Evolutionary conservation across 1,140 invertebrate species (phyloP).

Genomic region (Ericerus pela): DNA sequence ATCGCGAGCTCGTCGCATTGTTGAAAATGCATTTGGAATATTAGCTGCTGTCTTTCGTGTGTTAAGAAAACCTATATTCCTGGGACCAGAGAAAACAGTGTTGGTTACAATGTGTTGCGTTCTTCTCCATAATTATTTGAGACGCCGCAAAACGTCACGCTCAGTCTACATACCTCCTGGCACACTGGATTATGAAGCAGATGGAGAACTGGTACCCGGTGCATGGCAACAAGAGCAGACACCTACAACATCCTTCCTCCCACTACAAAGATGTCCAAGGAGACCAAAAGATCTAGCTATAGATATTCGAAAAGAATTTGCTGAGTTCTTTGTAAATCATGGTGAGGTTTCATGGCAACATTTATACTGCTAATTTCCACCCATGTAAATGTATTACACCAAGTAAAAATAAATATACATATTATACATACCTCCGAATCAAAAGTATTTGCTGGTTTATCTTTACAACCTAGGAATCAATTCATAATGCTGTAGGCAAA

Average conservation of each 20-base stretch:
- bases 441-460: background rate
- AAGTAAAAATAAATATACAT: too few species aligned
- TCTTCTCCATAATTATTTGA: slow-evolving; percentile 3
- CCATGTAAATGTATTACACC: too few species aligned
- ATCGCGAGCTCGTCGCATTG: slow-evolving; percentile 23
- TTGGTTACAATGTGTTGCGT: background rate
- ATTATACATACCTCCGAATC: background rate
- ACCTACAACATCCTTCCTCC: background rate
- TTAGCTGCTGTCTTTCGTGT: slow-evolving; percentile 32
- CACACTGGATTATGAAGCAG: slow-evolving; percentile 1
- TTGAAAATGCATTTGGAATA: slow-evolving; percentile 34
- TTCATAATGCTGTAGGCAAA: background rate
- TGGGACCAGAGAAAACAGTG: background rate
- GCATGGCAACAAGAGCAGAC: background rate
- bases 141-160: background rate
- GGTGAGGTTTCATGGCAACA: background rate
- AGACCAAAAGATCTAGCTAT: background rate
- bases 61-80: slow-evolving; percentile 27
- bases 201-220: background rate
- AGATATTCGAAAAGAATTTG: background rate
- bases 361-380: background rate
- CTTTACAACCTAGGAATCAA: background rate
- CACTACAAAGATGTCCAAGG: background rate
- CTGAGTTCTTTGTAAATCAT: background rate
- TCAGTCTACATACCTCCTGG: background rate